These are phyloP conservation scores for Cladorhizidae sp. DNA, from an alignment of 37 sponge, comb jelly and placozoan species.

Conservation along the genomic window DNA sequence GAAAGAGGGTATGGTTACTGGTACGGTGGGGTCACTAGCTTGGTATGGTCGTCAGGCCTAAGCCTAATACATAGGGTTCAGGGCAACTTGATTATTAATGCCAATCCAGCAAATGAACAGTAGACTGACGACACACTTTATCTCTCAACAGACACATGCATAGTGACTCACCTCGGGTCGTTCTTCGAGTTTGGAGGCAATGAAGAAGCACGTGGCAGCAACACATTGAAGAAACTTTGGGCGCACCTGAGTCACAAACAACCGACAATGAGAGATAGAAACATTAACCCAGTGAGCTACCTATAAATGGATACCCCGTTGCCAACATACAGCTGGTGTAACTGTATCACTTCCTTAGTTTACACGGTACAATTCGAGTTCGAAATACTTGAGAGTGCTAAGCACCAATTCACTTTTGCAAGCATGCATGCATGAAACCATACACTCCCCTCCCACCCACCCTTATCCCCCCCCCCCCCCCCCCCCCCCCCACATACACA, in stretches of 20 bases:
- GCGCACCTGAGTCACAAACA: slow-evolving; percentile 32
- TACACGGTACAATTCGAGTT: neutral
- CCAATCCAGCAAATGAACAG: too few relatives aligned
- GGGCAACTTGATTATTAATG: too few relatives aligned
- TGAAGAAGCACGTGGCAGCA: slow-evolving; percentile 70
- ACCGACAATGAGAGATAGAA: neutral
- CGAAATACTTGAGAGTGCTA: too few relatives aligned
- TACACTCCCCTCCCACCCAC: too few relatives aligned
- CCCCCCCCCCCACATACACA: too few relatives aligned
- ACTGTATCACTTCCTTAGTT: neutral
- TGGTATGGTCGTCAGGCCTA: too few relatives aligned
- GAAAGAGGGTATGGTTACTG: too few relatives aligned
- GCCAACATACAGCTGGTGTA: neutral
- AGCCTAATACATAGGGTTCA: too few relatives aligned
- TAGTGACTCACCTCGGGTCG: slow-evolving; percentile 37
- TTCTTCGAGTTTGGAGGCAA: slow-evolving; percentile 70
- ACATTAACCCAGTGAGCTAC: neutral
- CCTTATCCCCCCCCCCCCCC: too few relatives aligned
- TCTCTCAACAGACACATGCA: neutral
- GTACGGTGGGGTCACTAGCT: too few relatives aligned
- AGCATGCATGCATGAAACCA: too few relatives aligned
- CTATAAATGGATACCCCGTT: neutral
- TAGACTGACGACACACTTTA: neutral
- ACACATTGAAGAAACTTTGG: slow-evolving; percentile 57
- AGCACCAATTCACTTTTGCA: too few relatives aligned